Conservation (phyloP, 1,140 invertebrate species). For the Halyomorpha halys region DNA sequence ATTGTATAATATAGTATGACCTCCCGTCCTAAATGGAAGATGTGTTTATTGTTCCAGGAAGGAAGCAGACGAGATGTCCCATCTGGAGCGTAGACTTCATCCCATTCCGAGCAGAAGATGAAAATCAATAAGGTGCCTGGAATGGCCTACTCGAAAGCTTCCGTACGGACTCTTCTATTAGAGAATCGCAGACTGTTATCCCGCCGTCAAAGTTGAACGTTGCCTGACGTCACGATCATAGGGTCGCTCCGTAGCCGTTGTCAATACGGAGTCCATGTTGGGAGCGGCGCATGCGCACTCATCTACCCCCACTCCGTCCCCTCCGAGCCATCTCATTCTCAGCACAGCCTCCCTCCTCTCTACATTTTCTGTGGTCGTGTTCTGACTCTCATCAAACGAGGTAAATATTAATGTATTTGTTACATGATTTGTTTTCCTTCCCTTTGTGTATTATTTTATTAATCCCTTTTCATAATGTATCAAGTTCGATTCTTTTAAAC, state of each 20-base stretch:
- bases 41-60: too few relatives aligned
- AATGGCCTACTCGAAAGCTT: too few relatives aligned
- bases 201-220: slow-evolving; percentile 12
- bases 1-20: too few relatives aligned
- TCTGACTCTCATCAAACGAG: background rate
- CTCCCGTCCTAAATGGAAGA: too few relatives aligned
- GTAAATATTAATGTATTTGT: slow-evolving; percentile 7
- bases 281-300: background rate
- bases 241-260: background rate
- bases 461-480: too few relatives aligned
- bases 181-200: background rate
- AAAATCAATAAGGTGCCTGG: too few relatives aligned
- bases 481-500: too few relatives aligned
- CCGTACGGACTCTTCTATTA: too few relatives aligned
- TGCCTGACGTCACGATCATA: slow-evolving; percentile 2
- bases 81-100: too few relatives aligned
- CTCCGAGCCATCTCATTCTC: slow-evolving; percentile 8
- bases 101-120: too few relatives aligned
- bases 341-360: background rate
- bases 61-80: too few relatives aligned
- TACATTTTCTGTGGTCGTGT: background rate
- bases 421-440: background rate
- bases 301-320: background rate
- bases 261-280: slow-evolving; percentile 18
- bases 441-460: background rate